phyloP scores from a whole-genome alignment of 2,113 vertebrate genomes.

The Pomatostomus ruficeps region DNA sequence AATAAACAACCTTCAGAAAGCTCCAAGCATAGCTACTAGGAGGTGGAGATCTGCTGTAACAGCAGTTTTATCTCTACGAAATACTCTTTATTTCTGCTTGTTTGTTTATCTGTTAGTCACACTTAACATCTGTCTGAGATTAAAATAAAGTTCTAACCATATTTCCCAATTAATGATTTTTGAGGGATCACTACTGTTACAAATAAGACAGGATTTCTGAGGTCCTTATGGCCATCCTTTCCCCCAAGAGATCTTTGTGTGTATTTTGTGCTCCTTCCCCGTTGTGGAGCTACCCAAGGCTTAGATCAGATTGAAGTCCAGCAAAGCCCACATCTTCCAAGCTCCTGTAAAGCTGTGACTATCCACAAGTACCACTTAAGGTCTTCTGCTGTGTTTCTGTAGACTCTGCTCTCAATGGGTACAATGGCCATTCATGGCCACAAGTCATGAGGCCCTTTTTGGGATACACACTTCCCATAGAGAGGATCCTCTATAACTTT shows the following conservation, averaged over 20 bases:
- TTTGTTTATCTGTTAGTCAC: neutral
- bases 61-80: neutral
- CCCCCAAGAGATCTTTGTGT: rapidly evolving
- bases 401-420: neutral
- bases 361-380: neutral
- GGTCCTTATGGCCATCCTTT: neutral
- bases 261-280: neutral
- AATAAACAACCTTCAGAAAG: neutral
- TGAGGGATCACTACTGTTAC: neutral
- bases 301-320: neutral
- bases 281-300: neutral
- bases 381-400: neutral
- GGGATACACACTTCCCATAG: neutral
- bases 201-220: neutral
- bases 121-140: neutral
- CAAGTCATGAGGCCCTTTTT: neutral
- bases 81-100: neutral
- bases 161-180: neutral
- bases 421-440: rapidly evolving
- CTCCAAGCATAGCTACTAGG: neutral
- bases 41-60: neutral
- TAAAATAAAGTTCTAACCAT: neutral
- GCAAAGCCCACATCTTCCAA: neutral
- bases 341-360: neutral
- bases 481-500: neutral